Evolutionary conservation across 2,113 vertebrate genomes (phyloP).

Genomic region (Grammomys surdaster): DNA sequence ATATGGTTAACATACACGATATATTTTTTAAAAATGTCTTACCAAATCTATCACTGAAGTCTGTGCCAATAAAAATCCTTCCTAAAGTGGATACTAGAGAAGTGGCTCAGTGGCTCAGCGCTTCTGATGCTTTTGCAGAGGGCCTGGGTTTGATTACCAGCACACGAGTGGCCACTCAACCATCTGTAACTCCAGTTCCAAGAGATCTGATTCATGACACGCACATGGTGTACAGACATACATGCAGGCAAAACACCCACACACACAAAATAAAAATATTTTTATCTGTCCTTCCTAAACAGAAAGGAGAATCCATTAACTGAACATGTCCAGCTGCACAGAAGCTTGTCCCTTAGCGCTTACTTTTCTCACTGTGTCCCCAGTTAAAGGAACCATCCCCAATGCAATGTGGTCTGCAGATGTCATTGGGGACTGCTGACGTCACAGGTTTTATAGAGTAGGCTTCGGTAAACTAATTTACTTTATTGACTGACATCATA

Average conservation of each 20-base stretch:
- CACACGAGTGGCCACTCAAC: neutral
- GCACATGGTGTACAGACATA: neutral
- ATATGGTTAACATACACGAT: neutral
- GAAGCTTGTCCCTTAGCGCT: neutral
- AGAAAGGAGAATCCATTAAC: neutral
- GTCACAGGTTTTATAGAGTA: neutral
- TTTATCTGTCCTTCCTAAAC: neutral
- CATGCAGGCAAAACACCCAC: neutral
- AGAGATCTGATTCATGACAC: neutral
- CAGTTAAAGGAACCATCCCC: neutral
- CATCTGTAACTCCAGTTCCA: neutral
- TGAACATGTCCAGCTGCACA: neutral
- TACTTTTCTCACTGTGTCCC: conserved; percentile 5
- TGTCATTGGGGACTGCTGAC: too few species aligned
- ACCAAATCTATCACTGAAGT: neutral
- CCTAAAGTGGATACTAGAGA: neutral
- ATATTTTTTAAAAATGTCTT: neutral
- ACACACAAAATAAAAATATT: neutral
- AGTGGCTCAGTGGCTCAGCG: neutral
- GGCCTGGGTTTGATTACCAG: neutral
- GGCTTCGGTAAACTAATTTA: neutral
- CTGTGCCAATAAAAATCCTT: neutral
- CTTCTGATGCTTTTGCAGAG: neutral
- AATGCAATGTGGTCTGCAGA: neutral
- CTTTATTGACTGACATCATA: neutral